phyloP scores from a whole-genome alignment of 2,888 invertebrate genomes.

The Miltochrista miniata region DNA sequence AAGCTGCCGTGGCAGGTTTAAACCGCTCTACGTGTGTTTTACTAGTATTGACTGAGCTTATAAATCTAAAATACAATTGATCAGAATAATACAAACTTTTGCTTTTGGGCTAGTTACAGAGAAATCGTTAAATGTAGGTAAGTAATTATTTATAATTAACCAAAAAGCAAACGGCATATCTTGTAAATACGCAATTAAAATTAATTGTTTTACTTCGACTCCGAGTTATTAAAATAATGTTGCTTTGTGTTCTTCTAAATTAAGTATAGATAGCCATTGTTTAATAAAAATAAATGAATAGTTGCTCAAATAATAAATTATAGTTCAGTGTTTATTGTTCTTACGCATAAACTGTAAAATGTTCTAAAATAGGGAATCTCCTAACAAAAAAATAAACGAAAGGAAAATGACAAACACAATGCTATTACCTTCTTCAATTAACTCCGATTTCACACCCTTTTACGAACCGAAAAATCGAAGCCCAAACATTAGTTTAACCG shows the following conservation, averaged over 20 bases:
- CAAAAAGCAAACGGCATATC: conserved; percentile 40
- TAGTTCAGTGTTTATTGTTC: conserved; percentile 34
- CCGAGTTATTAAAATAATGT: conserved; percentile 32
- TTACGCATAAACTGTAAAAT: conserved; percentile 20
- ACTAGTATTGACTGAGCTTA: background rate
- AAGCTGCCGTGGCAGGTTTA: too few species aligned
- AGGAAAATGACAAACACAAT: conserved; percentile 75
- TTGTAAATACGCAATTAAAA: conserved; percentile 46
- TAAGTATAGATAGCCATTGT: conserved; percentile 42
- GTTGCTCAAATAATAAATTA: conserved; percentile 15
- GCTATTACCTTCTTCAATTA: conserved; percentile 79
- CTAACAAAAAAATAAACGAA: conserved; percentile 56
- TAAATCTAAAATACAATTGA: too few species aligned
- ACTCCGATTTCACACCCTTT: conserved; percentile 81
- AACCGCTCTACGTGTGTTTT: background rate
- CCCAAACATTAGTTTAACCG: conserved; percentile 82
- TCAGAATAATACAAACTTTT: conserved; percentile 2
- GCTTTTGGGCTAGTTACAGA: conserved; percentile 44
- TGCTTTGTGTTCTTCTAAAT: conserved; percentile 36
- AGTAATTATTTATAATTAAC: conserved; percentile 57
- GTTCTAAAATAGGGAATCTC: conserved; percentile 30
- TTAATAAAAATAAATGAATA: conserved; percentile 16
- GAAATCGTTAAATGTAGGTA: conserved; percentile 49
- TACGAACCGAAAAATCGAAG: conserved; percentile 83
- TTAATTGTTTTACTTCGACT: conserved; percentile 40